phyloP scores from a whole-genome alignment of 2,113 vertebrate genomes.

The Onychostoma macrolepis region DNA sequence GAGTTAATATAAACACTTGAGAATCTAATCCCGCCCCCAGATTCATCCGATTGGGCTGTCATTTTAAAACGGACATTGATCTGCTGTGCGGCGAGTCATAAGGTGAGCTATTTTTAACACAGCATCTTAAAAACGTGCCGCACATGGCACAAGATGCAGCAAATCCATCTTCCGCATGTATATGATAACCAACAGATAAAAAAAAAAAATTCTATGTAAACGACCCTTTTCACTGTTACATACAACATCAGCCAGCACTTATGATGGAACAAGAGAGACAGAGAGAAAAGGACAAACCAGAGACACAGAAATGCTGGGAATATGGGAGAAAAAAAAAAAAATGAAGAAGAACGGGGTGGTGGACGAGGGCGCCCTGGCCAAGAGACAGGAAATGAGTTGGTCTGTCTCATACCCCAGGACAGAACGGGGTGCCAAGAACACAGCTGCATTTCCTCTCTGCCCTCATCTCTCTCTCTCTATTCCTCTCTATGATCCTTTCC shows the following conservation, averaged over 20 bases:
- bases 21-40: neutral
- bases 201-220: neutral
- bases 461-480: conserved; percentile 36
- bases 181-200: neutral
- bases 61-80: conserved; percentile 34
- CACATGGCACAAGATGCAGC: conserved; percentile 45
- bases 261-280: neutral
- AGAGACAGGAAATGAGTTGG: conserved; percentile 69
- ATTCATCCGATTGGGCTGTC: conserved; percentile 1
- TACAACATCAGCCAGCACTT: conserved; percentile 4
- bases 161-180: neutral
- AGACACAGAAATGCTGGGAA: neutral
- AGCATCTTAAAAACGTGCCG: conserved; percentile 40
- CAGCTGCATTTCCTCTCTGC: conserved; percentile 56
- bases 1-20: neutral
- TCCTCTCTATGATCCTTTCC: conserved; percentile 7
- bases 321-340: neutral
- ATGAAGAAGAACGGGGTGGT: conserved; percentile 11
- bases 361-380: conserved; percentile 52
- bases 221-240: neutral
- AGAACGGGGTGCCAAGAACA: conserved; percentile 50
- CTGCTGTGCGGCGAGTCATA: conserved; percentile 45
- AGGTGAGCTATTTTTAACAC: conserved; percentile 61
- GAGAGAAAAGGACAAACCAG: neutral
- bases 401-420: conserved; percentile 56